Base-by-base conservation (phyloP, 1,140 invertebrate genomes). In the Pinna nobilis region DNA sequence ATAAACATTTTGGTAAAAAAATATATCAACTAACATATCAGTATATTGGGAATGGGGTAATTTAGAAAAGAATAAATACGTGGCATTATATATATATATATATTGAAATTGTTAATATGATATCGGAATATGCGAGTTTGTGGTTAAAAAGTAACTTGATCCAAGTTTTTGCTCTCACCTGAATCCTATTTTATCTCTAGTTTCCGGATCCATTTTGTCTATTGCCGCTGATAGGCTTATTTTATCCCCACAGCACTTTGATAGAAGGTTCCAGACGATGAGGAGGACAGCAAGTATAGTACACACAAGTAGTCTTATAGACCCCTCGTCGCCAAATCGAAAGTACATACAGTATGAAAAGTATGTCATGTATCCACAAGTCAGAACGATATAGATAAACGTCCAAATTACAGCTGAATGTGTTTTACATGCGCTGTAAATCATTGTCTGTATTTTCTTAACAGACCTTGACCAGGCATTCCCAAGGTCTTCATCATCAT, bases 321-420 rank as follows among this genome's bases (percentile, higher is more conserved):
- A 77, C 0, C 77, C 82, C 55, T 84, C 82, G 50, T 84, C 80
- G 18, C 79, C 80, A 57, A 82, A 79, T 37, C 78, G 75, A 50
- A 55, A 79, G 13, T 59, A 28, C 76, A 77, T 74, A 1, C 70
- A 64, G 28, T 63, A 55, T 18, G 55, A 28, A 23, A 77, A 77
- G 39, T 77, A 77, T 9, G 70, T 60, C 2, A 71, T 25, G 30
- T 71, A 76, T n/a, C 33, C 30, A 9, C 30, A 35, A 30, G 37
- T n/a, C 15, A 59, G 55, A 18, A 30, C 33, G 1, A 59, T 33
- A 35, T 59, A 59, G 5, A 59, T 32, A 35, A 30, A 59, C 9
- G 20, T 33, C 55, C 28, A 15, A 2, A 59, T 33, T 33, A 59
- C 37, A 7, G 33, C 55, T 6, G 33, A 35, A 33, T 59, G 20